Evolutionary conservation across 2,888 invertebrate genomes (phyloP), one percentile per base, ranked within the genome.

Genomic region (Andrena camellia): DNA sequence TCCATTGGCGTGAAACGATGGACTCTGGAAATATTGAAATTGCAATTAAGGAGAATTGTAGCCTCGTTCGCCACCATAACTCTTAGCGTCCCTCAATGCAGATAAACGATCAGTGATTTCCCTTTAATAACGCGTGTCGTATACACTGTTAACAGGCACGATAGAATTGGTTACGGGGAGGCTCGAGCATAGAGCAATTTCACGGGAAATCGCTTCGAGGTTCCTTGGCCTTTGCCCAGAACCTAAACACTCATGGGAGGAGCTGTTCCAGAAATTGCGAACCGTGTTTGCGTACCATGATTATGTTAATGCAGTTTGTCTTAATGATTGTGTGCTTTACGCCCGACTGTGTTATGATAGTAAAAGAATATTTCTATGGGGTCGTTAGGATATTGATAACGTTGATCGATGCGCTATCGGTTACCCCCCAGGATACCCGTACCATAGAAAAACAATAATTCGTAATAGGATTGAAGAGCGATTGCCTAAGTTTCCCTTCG

Each of bases 291-390:
- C 82, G 59, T 72, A 76, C 68, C 52, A 63, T 72, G 83, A 83
- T 83, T 83, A 83, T 72, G 82, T 81, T 83, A 83, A 83, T 83
- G 81, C 59, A 69, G 72, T 81, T 71, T 81, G 81, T 68, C 68
- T 69, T 81, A 83, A 83, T 77, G 83, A 83, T 77, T 42, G 26
- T 76, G 29, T 81, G 26, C 59, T 48, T n/a, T 62, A 20, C 26
- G 26, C 33, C 26, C 23, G 13, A 29, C 13, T 50, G 59, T 69
- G 59, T 74, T 60, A 10, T 35, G 23, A 52, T 48, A 20, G 48
- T 23, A 7, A 42, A 69, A 57, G 31, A 64, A 79, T 63, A 78
- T 63, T 52, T 71, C 57, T 66, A 50, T 33, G 26, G 17, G 57
- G 8, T 73, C 72, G 48, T 81, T 59, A 57, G 63, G 48, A 33